Evolutionary conservation across 2,888 invertebrate species (phyloP).

Genomic region (Yponomeuta sedellus): DNA sequence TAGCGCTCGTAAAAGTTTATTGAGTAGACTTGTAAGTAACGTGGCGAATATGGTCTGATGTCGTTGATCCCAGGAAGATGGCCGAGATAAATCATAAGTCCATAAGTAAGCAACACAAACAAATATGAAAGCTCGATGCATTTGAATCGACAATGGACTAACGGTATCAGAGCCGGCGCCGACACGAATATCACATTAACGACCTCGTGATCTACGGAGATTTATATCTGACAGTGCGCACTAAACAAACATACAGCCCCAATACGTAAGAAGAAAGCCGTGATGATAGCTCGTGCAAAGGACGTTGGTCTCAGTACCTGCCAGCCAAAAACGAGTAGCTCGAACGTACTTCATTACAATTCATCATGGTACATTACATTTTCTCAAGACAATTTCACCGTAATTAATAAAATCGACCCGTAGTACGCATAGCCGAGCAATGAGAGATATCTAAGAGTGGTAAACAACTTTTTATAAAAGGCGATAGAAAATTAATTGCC

Average conservation of each 20-base stretch:
- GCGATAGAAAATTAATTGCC: slow-evolving; percentile 22
- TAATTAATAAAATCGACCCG: slow-evolving; percentile 17
- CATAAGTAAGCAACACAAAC: slow-evolving; percentile 52
- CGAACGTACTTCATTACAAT: neutral
- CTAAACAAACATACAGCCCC: slow-evolving; percentile 33
- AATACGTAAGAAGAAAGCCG: slow-evolving; percentile 10
- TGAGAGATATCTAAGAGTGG: slow-evolving; percentile 16
- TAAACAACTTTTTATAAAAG: slow-evolving; percentile 35
- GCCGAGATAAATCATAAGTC: slow-evolving; percentile 50
- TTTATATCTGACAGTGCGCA: slow-evolving; percentile 63
- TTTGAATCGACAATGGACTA: slow-evolving; percentile 70
- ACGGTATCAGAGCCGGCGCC: slow-evolving; percentile 64
- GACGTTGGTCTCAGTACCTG: neutral
- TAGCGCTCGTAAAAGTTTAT: neutral
- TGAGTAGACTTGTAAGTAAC: slow-evolving; percentile 4
- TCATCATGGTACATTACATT: slow-evolving; percentile 4
- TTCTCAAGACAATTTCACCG: slow-evolving; percentile 13
- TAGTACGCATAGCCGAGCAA: neutral
- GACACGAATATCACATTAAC: slow-evolving; percentile 74
- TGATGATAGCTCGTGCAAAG: neutral
- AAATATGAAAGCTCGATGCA: slow-evolving; percentile 64
- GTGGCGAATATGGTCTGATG: neutral
- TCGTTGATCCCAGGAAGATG: neutral
- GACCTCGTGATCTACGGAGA: slow-evolving; percentile 70
- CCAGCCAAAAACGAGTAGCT: neutral